These are phyloP conservation scores for Gnathochromis pfefferi DNA, from an alignment of 2,113 vertebrate genomes.

Conservation along the genomic window DNA sequence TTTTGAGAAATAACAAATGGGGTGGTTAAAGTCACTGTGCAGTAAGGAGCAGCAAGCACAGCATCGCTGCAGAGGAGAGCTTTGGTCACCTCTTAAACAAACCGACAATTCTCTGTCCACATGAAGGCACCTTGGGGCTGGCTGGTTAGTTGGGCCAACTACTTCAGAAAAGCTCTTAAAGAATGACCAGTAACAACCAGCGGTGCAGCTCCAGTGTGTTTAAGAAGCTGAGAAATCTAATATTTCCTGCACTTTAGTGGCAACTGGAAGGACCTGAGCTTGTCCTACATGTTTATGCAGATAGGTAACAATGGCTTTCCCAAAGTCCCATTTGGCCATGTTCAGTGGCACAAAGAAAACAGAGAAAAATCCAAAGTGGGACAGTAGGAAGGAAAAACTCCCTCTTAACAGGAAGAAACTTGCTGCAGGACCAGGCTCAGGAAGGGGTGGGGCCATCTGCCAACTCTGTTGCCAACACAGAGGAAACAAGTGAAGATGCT, in stretches of 20 bases:
- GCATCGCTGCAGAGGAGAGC: not conserved
- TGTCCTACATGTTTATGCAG: not conserved
- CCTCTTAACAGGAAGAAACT: too few relatives aligned
- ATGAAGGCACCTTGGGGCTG: not conserved
- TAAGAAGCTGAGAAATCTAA: not conserved
- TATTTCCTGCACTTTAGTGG: not conserved
- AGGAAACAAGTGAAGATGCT: not conserved
- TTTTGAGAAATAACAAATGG: not conserved
- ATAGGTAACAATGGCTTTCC: not conserved
- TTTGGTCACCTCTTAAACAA: not conserved
- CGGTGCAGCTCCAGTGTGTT: not conserved
- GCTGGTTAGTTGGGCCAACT: not conserved
- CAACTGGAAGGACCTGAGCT: not conserved
- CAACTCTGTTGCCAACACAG: not conserved
- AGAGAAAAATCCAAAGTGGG: too few relatives aligned
- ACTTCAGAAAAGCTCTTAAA: not conserved
- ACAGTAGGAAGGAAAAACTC: too few relatives aligned
- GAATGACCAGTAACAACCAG: not conserved
- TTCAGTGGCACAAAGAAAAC: too few relatives aligned
- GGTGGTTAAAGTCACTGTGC: not conserved
- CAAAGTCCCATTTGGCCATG: too few relatives aligned
- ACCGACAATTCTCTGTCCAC: not conserved
- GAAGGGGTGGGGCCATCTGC: not conserved
- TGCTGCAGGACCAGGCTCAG: too few relatives aligned
- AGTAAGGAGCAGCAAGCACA: not conserved